Evolutionary conservation across 2,113 vertebrate species (phyloP).

Genomic region (Chiloscyllium plagiosum): DNA sequence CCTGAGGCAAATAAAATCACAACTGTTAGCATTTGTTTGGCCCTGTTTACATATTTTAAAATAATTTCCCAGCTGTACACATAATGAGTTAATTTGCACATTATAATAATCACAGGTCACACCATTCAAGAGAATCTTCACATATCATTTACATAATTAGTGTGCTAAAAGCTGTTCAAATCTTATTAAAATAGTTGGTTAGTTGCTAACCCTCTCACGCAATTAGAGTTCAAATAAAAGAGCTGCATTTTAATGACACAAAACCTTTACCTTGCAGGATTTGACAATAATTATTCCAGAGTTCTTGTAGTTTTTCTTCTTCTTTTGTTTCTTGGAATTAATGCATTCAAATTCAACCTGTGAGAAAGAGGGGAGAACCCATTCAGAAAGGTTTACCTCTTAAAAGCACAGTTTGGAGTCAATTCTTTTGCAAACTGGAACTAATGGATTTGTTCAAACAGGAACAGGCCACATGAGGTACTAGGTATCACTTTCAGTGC

Average conservation of each 20-base stretch:
- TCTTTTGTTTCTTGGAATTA: conserved; percentile 96
- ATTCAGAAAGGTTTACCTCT: conserved; percentile 1
- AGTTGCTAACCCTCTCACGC: not conserved
- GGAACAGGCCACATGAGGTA: not conserved
- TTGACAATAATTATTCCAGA: conserved; percentile 86
- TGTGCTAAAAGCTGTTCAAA: conserved; percentile 43
- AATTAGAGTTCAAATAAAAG: not conserved
- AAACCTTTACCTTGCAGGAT: conserved; percentile 76
- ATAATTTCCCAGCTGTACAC: conserved; percentile 25
- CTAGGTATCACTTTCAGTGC: not conserved
- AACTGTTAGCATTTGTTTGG: not conserved
- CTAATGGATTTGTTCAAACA: not conserved
- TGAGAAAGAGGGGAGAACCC: conserved; percentile 35
- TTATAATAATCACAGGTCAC: conserved; percentile 26
- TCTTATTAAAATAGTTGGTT: conserved; percentile 23
- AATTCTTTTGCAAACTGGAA: not conserved
- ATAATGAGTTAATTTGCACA: conserved; percentile 40
- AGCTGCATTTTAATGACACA: not conserved
- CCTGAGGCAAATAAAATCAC: conserved; percentile 55
- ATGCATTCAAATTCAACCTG: conserved; percentile 95
- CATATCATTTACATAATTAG: conserved; percentile 37
- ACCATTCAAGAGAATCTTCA: conserved; percentile 33
- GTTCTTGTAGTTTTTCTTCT: conserved; percentile 95
- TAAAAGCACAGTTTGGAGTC: not conserved
- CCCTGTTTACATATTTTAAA: conserved; percentile 35